phyloP scores from a whole-genome alignment of 1,140 invertebrate genomes.

The Oppia nitens region DNA sequence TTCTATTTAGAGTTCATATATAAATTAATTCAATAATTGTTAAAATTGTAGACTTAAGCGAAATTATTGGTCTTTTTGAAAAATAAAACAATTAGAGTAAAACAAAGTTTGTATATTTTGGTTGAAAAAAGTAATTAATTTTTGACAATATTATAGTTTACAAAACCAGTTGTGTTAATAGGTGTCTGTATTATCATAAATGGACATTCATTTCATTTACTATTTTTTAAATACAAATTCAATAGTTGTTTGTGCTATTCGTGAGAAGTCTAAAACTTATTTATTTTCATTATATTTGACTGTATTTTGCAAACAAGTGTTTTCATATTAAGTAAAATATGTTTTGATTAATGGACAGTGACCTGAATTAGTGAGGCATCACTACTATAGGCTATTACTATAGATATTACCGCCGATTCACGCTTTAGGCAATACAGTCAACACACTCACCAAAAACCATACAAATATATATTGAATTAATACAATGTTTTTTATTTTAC shows the following conservation, averaged over 20 bases:
- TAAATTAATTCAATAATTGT: neutral
- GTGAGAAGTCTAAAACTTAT: neutral
- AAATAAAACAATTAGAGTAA: no score
- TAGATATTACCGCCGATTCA: neutral
- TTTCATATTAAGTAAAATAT: neutral
- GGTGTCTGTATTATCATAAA: no score
- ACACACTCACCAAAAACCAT: no score
- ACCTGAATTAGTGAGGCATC: neutral
- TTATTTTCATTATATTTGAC: neutral
- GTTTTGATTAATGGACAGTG: neutral
- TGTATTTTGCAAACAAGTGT: neutral
- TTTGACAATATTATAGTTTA: neutral
- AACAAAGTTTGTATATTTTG: no score
- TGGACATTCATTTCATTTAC: neutral
- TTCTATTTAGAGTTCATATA: neutral
- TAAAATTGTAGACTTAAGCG: no score
- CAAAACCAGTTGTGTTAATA: neutral
- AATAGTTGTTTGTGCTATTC: neutral
- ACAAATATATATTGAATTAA: no score
- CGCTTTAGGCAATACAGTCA: neutral
- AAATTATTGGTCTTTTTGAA: no score
- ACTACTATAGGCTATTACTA: neutral
- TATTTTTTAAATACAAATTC: neutral
- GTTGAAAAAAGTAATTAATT: neutral
- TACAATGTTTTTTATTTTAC: no score